Percentiles rank a stretch among this genome's conserved stretches.
phyloP scores from a whole-genome alignment of 92 coral and sea anemone species.

The Palythoa grandiflora region DNA sequence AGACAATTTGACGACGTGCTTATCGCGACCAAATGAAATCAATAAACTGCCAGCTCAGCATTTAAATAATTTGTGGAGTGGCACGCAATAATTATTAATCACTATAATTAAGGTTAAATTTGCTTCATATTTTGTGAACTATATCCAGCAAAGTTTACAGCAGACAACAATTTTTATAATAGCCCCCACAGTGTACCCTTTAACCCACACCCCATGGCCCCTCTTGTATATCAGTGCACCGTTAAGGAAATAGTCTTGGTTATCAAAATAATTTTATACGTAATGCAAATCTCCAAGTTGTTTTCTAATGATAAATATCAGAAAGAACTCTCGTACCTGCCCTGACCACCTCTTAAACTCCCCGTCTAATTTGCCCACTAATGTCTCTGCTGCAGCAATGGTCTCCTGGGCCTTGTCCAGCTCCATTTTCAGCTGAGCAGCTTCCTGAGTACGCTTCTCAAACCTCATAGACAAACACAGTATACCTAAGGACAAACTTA shows the following conservation, averaged over 20 bases:
- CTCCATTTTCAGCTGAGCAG: constrained; percentile 98
- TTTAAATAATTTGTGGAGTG: too few species aligned
- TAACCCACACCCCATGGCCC: too few species aligned
- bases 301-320: not conserved
- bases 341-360: constrained; percentile 99
- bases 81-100: too few species aligned
- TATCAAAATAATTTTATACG: not conserved
- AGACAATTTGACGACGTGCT: too few species aligned
- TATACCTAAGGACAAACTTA: not conserved
- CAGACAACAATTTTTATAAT: too few species aligned
- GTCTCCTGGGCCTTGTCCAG: constrained; percentile 99
- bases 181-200: too few species aligned
- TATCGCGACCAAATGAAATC: too few species aligned
- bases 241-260: not conserved
- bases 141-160: too few species aligned
- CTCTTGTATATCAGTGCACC: not conserved
- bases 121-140: too few species aligned
- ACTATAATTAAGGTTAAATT: too few species aligned
- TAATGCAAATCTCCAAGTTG: not conserved
- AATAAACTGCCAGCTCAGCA: too few species aligned
- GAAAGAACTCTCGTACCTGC: constrained; percentile 65
- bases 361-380: constrained; percentile 97
- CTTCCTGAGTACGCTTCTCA: constrained; percentile 96
- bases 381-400: constrained; percentile 96
- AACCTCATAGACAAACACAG: constrained; percentile 62